Conservation (phyloP, 2,797 vertebrate genomes). For the Lepilemur septentrionalis region DNA sequence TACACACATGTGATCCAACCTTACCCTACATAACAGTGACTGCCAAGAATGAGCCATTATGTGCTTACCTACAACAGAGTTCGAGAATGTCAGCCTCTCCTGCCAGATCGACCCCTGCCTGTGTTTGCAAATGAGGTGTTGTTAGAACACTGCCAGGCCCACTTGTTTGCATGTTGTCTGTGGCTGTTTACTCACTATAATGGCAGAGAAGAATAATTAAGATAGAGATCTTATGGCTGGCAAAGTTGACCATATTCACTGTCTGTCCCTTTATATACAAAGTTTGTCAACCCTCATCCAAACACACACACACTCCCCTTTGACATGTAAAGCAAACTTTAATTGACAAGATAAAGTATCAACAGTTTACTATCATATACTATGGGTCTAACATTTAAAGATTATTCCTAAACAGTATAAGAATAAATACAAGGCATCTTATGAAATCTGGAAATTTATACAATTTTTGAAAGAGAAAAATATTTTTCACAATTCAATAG, state of each 20-base stretch:
- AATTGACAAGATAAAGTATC: neutral
- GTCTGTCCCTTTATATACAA: neutral
- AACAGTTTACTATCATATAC: neutral
- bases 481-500: neutral
- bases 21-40: neutral
- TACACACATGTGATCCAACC: neutral
- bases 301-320: neutral
- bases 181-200: neutral
- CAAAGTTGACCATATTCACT: neutral
- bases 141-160: neutral
- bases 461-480: neutral
- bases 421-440: neutral
- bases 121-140: neutral
- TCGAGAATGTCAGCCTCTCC: neutral
- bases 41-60: neutral
- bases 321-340: neutral
- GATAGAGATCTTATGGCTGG: neutral
- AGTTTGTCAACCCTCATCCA: neutral
- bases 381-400: neutral
- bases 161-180: neutral
- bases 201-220: neutral
- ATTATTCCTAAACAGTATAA: neutral
- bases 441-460: neutral
- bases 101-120: rapidly evolving
- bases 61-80: neutral